Base-by-base conservation (phyloP, 2,113 vertebrate species). In the Antidorcas marsupialis region DNA sequence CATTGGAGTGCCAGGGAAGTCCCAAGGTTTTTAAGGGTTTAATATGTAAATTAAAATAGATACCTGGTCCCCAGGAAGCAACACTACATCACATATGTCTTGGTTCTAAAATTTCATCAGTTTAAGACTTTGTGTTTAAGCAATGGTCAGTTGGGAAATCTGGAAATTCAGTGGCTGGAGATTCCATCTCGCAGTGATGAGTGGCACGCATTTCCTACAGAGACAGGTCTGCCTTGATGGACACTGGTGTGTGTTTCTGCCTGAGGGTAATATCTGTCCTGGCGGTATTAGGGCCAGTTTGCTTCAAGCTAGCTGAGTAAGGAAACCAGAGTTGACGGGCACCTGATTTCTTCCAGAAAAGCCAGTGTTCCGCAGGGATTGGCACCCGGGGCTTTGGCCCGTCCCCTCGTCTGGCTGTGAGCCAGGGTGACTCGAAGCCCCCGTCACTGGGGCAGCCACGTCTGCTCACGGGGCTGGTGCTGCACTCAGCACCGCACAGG, bases 401-500 rank as follows among this genome's bases (percentile, higher is more conserved):
- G 3, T n/a, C 50, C 16, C 52, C 47, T 86, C 9, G 0, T 47
- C 59, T 39, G 36, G 12, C 76, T 19, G 4, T 53, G 60, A n/a
- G 82, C 43, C 36, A 27, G 0, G 16, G 30, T 8, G 2, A 43
- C 7, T 30, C 1, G 13, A 7, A 33, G 3, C 5, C 59, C 25
- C 52, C 43, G 21, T 64, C 53, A 19, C 0, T 50, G n/a, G 39
- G 85, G 36, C 3, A 11, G 33, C 52, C 11, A 0, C 0, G 2
- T 23, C 50, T 85, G 76, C 36, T 47, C 10, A 2, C 33, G 10
- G 39, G 27, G 30, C 59, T 7, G 62, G 27, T 55, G 16, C 60
- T 79, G 30, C 5, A 5, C 19, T 28, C 57, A 17, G 64, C 19
- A 5, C 7, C 9, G 5, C 33, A 21, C 13, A 30, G 13, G 21